Conservation (phyloP, 2,113 vertebrate species). For the Pholis gunnellus region DNA sequence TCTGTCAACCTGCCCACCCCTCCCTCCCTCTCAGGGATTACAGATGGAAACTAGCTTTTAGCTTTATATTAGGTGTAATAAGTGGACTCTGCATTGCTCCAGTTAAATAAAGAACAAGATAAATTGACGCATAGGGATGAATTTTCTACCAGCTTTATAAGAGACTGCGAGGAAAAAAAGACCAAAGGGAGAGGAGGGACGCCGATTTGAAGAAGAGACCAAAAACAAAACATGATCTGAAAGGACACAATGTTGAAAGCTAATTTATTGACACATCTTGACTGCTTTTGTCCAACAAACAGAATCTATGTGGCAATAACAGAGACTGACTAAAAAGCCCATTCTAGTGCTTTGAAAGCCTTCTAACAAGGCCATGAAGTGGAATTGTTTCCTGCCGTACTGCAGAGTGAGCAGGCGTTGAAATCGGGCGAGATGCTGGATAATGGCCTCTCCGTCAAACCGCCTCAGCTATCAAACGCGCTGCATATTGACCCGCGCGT, state of each 20-base stretch:
- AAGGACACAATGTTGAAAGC: constrained; percentile 5
- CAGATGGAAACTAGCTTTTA: neutral
- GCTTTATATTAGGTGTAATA: neutral
- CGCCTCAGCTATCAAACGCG: constrained; percentile 57
- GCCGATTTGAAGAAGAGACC: neutral
- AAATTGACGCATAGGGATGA: neutral
- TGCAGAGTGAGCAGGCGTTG: constrained; percentile 31
- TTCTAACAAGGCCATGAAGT: constrained; percentile 46
- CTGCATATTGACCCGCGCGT: constrained; percentile 45
- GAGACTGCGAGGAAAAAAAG: neutral
- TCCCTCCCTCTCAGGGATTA: neutral
- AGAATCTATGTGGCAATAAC: constrained; percentile 3
- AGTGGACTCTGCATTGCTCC: neutral
- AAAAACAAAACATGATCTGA: neutral
- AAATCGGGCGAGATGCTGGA: constrained; percentile 26
- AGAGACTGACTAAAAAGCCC: constrained; percentile 32
- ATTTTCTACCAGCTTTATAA: neutral
- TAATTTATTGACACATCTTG: constrained; percentile 17
- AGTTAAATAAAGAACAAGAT: neutral
- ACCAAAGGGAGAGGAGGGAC: neutral
- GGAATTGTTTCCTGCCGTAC: constrained; percentile 39
- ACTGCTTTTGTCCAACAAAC: constrained; percentile 15
- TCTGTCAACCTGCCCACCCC: neutral
- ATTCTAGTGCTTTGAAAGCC: constrained; percentile 53
- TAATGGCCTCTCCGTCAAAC: constrained; percentile 69